Base-by-base conservation (phyloP, 2,888 invertebrate species). In the Autographa gamma region DNA sequence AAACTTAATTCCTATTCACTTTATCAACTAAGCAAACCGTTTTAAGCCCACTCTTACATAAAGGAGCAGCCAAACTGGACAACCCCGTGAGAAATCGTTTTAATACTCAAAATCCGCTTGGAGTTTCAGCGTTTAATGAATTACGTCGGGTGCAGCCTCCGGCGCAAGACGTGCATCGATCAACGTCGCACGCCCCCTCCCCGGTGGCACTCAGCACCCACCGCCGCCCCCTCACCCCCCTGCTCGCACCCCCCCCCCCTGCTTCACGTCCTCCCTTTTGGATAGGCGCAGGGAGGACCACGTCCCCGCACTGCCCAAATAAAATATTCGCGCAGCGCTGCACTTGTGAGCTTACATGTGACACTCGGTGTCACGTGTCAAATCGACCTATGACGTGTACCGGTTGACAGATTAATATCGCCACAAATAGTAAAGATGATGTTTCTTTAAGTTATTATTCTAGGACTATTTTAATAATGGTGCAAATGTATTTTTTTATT, bases 101-200 rank as follows among this genome's bases (percentile, higher is more conserved):
- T 95, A 94, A 95, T 95, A 93, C 94, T 93, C 94, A 95, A 95
- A 95, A 94, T 94, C 95, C 94, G 94, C 93, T 92, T 93, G 93
- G 93, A 95, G 95, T 93, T 94, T 94, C 94, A 95, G 90, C 94
- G 93, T 95, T 95, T 95, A 95, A 95, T 95, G 95, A 95, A 95
- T 95, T 95, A 95, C 95, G 94, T 94, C 92, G 95, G 94, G 92
- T 94, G 95, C 96, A 95, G 95, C 94, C 95, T 94, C 96, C 94
- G 96, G 96, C 96, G 96, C 96, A 96, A 96, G 96, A 96, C 96
- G 96, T 96, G 96, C 96, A 96, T 96, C 96, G 96, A 96, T 96
- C 96, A 96, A 96, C 96, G 96, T 96, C 96, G 94, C 92, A 92
- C 93, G 83, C 85, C 81, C 78, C 80, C 84, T 85, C 80, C 81